Evolutionary conservation across 2,113 vertebrate genomes (phyloP).

Genomic region (Embiotoca jacksoni): DNA sequence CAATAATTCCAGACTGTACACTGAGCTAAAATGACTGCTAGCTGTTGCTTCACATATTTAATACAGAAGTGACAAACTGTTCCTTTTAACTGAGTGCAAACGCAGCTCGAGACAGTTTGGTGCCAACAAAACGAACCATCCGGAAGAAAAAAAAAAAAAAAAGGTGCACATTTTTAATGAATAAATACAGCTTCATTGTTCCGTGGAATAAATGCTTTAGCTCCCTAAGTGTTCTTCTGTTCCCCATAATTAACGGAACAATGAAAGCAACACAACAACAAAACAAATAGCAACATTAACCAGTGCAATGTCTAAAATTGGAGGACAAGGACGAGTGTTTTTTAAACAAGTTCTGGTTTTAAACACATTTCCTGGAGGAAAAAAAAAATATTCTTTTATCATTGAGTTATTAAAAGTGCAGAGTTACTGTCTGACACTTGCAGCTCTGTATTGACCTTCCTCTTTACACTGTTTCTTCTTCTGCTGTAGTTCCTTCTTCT

Average conservation of each 20-base stretch:
- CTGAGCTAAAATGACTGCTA: background rate
- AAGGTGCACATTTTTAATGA: background rate
- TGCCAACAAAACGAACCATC: background rate
- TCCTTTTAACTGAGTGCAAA: background rate
- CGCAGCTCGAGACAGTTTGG: background rate
- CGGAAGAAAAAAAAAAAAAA: background rate
- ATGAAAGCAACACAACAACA: constrained; percentile 17
- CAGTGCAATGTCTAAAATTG: constrained; percentile 7
- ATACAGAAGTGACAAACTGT: background rate
- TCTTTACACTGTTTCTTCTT: background rate
- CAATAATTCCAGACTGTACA: background rate
- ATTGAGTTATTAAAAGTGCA: background rate
- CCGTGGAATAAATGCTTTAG: background rate
- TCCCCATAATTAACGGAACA: constrained; percentile 4
- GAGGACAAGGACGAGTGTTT: constrained; percentile 11
- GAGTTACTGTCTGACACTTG: background rate
- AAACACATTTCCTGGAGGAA: background rate
- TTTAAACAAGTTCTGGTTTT: background rate
- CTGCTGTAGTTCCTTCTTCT: background rate
- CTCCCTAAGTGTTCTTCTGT: constrained; percentile 10
- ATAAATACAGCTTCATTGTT: background rate
- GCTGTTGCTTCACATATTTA: background rate
- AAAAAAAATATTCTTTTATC: background rate
- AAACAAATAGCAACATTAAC: constrained; percentile 15
- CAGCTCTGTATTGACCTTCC: background rate